Conservation (phyloP, 1,140 invertebrate genomes). For the Drosophila rufa region DNA sequence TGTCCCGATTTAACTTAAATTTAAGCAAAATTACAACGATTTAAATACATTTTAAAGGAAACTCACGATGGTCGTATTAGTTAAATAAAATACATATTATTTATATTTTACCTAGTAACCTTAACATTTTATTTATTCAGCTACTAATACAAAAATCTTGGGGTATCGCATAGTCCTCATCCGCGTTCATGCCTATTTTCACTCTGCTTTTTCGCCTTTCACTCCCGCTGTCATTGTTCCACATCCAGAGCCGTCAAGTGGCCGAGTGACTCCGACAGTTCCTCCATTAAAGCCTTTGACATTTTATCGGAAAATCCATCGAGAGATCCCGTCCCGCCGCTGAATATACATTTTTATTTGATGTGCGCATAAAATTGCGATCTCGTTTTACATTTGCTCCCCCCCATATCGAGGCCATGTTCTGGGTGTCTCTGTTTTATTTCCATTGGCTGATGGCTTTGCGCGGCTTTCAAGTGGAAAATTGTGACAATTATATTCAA, state of each 20-base stretch:
- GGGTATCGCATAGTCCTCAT: constrained; percentile 10
- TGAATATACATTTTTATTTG: constrained; percentile 66
- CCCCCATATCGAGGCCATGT: constrained; percentile 5
- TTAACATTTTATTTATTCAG: neutral
- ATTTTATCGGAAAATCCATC: constrained; percentile 76
- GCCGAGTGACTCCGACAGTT: constrained; percentile 26
- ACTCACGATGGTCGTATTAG: neutral
- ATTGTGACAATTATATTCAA: constrained; percentile 84
- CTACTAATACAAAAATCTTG: neutral
- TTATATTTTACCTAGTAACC: neutral
- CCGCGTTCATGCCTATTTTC: neutral
- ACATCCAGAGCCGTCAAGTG: constrained; percentile 63
- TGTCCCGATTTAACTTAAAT: neutral
- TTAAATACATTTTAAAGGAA: neutral
- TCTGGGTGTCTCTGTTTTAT: constrained; percentile 64
- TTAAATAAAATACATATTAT: neutral
- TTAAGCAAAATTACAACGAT: no score
- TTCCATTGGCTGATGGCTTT: constrained; percentile 54
- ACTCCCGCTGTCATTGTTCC: constrained; percentile 59
- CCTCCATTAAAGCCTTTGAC: constrained; percentile 72
- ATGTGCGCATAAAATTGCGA: constrained; percentile 74
- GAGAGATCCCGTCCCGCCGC: constrained; percentile 16
- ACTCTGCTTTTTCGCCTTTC: constrained; percentile 30
- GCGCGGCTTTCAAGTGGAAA: constrained; percentile 73
- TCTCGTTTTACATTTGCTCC: constrained; percentile 58